These are phyloP conservation scores for Drosophila subpulchrella DNA, from an alignment of 1,140 invertebrate genomes.

Conservation along the genomic window DNA sequence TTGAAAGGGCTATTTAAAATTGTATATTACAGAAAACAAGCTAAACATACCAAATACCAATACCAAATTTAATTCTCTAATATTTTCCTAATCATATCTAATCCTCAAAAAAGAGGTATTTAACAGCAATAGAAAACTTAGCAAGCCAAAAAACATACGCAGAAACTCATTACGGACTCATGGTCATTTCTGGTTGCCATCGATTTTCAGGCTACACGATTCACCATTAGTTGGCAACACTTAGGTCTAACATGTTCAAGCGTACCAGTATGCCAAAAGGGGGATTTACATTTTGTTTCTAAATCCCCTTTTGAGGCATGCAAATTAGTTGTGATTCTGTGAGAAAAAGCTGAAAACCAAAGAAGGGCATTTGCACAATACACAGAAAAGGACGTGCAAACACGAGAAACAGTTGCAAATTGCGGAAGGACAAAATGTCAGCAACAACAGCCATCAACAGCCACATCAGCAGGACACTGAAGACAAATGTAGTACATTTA, in stretches of 20 bases:
- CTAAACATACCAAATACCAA: too few species aligned
- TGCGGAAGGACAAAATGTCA: conserved; percentile 56
- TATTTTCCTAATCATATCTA: too few species aligned
- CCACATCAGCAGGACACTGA: conserved; percentile 8
- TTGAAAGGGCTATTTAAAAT: too few species aligned
- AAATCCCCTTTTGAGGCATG: conserved; percentile 39
- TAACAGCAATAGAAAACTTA: background rate
- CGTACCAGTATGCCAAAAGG: background rate
- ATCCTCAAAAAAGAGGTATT: too few species aligned
- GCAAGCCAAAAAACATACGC: background rate
- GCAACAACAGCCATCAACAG: conserved; percentile 35
- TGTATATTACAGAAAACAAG: too few species aligned
- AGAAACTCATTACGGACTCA: background rate
- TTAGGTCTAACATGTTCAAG: conserved; percentile 1
- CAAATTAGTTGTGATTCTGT: conserved; percentile 31
- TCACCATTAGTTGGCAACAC: conserved; percentile 25
- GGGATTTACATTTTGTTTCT: conserved; percentile 14
- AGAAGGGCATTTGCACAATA: conserved; percentile 72
- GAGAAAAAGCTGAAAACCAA: conserved; percentile 23
- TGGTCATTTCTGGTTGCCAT: conserved; percentile 35
- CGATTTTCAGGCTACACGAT: conserved; percentile 30
- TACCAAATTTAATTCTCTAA: too few species aligned
- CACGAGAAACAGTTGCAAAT: conserved; percentile 80
- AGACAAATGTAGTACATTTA: background rate
- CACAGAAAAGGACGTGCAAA: conserved; percentile 78